A percentile compares a stretch with the other conserved stretches of the same genome.
phyloP scores from a whole-genome alignment of 2,888 invertebrate genomes.

The Ametastegia equiseti region DNA sequence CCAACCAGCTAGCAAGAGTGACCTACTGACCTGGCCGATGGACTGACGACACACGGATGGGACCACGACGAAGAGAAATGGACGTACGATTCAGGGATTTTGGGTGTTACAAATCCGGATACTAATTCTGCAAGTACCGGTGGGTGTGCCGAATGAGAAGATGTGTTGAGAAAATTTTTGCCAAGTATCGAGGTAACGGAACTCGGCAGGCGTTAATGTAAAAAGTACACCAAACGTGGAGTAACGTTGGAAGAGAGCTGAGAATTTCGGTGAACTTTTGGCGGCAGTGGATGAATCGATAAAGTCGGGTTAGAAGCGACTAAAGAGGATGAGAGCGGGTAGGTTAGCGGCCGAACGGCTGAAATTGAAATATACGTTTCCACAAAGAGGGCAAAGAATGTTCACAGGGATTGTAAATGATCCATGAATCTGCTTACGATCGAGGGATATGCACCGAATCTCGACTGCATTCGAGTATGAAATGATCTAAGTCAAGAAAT shows the following conservation, averaged over 20 bases:
- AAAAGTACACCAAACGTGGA: background rate
- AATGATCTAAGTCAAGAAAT: background rate
- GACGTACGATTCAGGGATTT: background rate
- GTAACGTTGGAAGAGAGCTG: background rate
- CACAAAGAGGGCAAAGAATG: background rate
- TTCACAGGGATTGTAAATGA: background rate
- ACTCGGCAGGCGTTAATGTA: background rate
- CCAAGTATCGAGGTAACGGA: background rate
- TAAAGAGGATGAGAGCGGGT: no score
- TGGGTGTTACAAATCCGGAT: background rate
- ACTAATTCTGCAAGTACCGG: background rate
- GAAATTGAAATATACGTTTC: background rate
- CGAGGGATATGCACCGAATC: background rate
- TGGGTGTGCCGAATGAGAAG: background rate
- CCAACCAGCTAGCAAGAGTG: constrained; percentile 69
- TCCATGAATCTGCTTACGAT: background rate
- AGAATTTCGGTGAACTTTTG: background rate
- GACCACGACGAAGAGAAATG: constrained; percentile 2
- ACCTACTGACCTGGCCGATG: constrained; percentile 72
- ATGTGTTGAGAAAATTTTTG: background rate
- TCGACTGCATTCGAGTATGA: background rate
- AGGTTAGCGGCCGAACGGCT: background rate
- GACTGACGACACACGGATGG: constrained; percentile 47
- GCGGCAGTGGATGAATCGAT: background rate
- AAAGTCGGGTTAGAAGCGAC: background rate